Evolutionary conservation across 2,888 invertebrate genomes (phyloP), one percentile per base, ranked within the genome.

Genomic region (Tenthredo livida): DNA sequence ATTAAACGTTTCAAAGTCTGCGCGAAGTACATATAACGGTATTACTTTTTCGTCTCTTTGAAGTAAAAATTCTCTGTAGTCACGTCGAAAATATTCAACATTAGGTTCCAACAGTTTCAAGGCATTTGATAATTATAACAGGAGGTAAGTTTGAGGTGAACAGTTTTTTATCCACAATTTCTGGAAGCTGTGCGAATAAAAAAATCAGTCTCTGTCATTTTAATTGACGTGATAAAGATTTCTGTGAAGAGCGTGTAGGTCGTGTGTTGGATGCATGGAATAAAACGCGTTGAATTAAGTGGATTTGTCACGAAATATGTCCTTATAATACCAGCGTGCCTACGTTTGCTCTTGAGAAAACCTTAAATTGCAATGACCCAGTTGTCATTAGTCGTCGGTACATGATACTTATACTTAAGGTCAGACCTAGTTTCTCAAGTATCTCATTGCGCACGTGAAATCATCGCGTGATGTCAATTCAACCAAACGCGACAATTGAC

Each of bases 351-450:
- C 83, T 83, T 83, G 67, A 67, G 65, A 21, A 80, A 65, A 80
- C 61, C 80, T 80, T 83, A 67, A 83, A 70, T 67, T 37, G 83
- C 83, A 70, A 29, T 70, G 83, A 83, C 83, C 83, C 50, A 83
- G 67, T 67, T 83, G 83, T 25, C 29, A 50, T 83, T 67, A 50
- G 43, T 83, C 29, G 67, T 33, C n/a, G 58, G 83, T 83, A 83
- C 83, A 67, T 61, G 83, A 83, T 83, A 80, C 80, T 37, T 58
- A 80, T 61, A 58, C 80, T 58, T 80, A 61, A 80, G 80, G 80
- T 80, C 80, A 80, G 80, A 80, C 80, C 80, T 40, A 80, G 80
- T 80, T 80, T 80, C 70, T 70, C 83, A 67, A 83, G 83, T 83
- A 67, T 70, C 67, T 67, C 83, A 33, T 83, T 50, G 50, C 40